Percentiles rank a stretch among this genome's conserved stretches.
These are phyloP conservation scores for Sitta europaea DNA, from an alignment of 2,113 vertebrate genomes.

Conservation along the genomic window DNA sequence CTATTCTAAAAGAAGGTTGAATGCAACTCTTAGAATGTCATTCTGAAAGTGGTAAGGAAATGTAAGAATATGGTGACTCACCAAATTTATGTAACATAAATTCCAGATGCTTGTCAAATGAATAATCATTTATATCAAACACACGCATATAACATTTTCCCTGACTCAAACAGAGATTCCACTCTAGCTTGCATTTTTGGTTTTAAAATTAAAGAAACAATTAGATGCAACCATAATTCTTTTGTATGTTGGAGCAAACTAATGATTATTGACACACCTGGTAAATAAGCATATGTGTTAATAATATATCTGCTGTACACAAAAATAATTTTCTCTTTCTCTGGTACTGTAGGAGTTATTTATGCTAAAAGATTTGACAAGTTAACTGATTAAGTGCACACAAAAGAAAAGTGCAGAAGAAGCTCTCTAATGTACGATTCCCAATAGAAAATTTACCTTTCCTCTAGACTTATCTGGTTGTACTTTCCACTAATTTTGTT, in stretches of 20 bases:
- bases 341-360: not conserved
- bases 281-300: constrained; percentile 4
- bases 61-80: not conserved
- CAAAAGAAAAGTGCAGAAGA: not conserved
- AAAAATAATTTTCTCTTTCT: not conserved
- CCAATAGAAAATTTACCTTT: not conserved
- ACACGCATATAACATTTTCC: not conserved
- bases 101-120: not conserved
- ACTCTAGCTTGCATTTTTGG: not conserved
- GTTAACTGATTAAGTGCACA: not conserved
- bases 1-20: not conserved
- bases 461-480: not conserved
- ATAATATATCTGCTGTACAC: not conserved
- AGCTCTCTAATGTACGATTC: not conserved
- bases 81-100: not conserved
- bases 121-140: not conserved
- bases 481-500: not conserved
- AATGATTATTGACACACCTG: constrained; percentile 6
- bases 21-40: not conserved
- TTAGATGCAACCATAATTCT: not conserved
- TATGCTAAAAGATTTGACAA: not conserved
- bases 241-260: not conserved
- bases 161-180: not conserved
- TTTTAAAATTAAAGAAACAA: not conserved
- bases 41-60: not conserved